phyloP scores from a whole-genome alignment of 2,113 vertebrate species.

The Synodontis membranacea region DNA sequence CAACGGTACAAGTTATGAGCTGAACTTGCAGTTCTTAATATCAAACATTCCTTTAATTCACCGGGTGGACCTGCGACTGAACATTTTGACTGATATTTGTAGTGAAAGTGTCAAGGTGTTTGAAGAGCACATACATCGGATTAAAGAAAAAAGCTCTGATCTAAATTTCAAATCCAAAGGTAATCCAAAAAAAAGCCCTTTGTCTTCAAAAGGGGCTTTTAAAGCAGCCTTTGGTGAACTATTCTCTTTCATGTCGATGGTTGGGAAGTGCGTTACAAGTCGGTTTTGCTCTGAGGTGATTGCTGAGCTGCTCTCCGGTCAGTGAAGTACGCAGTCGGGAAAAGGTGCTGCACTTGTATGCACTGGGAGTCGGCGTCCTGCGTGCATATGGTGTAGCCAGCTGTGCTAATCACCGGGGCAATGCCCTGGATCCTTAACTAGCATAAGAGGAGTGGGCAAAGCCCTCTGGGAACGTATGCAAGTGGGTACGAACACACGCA shows the following conservation, averaged over 20 bases:
- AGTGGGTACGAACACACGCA: constrained; percentile 23
- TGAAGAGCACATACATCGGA: constrained; percentile 49
- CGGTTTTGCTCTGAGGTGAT: constrained; percentile 12
- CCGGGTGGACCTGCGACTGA: constrained; percentile 32
- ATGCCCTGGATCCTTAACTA: constrained; percentile 68
- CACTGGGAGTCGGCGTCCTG: constrained; percentile 48
- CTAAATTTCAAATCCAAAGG: constrained; percentile 51
- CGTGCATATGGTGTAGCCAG: constrained; percentile 74
- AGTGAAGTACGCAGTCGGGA: constrained; percentile 55
- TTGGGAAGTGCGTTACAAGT: constrained; percentile 41
- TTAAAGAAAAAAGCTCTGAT: constrained; percentile 54
- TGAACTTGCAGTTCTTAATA: constrained; percentile 34
- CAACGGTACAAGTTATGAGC: not conserved
- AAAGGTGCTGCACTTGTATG: constrained; percentile 56
- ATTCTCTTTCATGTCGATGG: constrained; percentile 48
- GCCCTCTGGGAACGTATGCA: constrained; percentile 41
- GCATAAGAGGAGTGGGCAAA: constrained; percentile 53
- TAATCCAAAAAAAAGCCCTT: constrained; percentile 43
- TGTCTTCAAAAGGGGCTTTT: constrained; percentile 40
- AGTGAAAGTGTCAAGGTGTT: constrained; percentile 51
- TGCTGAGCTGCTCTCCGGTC: constrained; percentile 59
- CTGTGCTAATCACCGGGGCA: constrained; percentile 67
- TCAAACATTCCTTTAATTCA: constrained; percentile 46
- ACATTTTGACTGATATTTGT: constrained; percentile 44
- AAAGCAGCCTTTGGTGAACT: constrained; percentile 30